phyloP scores from a whole-genome alignment of 1,140 invertebrate genomes.

The Lordiphosa stackelbergi region DNA sequence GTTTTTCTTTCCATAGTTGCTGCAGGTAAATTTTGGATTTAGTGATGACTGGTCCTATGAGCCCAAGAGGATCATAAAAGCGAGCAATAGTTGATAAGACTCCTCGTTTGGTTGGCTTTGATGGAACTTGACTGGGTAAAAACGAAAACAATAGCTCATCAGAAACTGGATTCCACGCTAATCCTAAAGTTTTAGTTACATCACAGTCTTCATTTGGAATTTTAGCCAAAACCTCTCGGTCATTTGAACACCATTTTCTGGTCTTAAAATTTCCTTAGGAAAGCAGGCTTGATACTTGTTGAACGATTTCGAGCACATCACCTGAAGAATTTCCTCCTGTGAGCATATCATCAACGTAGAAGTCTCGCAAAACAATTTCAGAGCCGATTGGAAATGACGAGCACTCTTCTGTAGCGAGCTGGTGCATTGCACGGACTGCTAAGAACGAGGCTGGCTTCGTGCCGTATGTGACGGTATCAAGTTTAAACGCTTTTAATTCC shows the following conservation, averaged over 20 bases:
- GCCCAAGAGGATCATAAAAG: not conserved
- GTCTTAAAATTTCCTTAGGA: too few relatives aligned
- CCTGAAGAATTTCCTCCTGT: too few relatives aligned
- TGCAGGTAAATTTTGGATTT: not conserved
- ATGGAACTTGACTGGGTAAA: too few relatives aligned
- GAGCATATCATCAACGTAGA: conserved; percentile 1
- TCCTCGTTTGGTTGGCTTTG: too few relatives aligned
- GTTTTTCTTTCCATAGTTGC: not conserved
- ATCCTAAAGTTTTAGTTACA: too few relatives aligned
- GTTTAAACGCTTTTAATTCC: not conserved
- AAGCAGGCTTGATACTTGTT: too few relatives aligned
- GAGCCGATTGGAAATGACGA: conserved; percentile 1
- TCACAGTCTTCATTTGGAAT: too few relatives aligned
- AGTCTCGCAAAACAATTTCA: not conserved
- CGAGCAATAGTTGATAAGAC: not conserved
- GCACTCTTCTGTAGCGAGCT: conserved; percentile 1
- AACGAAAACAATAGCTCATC: too few relatives aligned
- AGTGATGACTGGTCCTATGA: not conserved
- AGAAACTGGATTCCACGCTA: too few relatives aligned
- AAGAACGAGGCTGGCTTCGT: conserved; percentile 3
- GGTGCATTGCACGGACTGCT: conserved; percentile 4
- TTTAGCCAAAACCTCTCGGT: too few relatives aligned
- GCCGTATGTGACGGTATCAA: not conserved
- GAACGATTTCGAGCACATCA: too few relatives aligned
- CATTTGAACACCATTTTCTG: too few relatives aligned